Conservation (phyloP, 2,888 invertebrate genomes). For the Drosophila kanekoi region DNA sequence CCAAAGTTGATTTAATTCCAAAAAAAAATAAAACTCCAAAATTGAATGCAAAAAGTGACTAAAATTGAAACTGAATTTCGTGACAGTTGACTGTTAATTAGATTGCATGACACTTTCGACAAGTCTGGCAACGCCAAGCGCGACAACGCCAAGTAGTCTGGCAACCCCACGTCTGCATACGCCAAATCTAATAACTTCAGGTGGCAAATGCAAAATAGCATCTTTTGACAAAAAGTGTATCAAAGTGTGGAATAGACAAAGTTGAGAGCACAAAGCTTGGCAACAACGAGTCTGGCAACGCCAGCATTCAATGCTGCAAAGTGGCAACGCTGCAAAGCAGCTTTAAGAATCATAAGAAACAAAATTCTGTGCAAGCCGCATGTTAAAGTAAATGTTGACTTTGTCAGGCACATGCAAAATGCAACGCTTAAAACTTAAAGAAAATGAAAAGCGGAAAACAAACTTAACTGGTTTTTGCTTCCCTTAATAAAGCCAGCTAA, state of each 20-base stretch:
- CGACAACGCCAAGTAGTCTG: background rate
- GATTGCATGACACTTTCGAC: background rate
- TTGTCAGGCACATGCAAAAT: background rate
- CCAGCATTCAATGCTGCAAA: too few species aligned
- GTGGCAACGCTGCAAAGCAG: constrained; percentile 2
- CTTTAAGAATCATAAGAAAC: too few species aligned
- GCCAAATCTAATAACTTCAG: too few species aligned
- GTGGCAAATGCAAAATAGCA: too few species aligned
- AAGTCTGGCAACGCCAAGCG: background rate
- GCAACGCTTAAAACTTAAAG: too few species aligned
- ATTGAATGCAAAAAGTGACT: constrained; percentile 6
- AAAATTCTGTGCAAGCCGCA: background rate
- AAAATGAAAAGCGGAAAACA: too few species aligned
- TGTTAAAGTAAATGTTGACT: background rate
- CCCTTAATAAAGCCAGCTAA: too few species aligned
- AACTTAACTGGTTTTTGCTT: too few species aligned
- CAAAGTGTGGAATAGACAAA: too few species aligned
- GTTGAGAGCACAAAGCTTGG: too few species aligned
- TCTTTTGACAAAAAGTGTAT: too few species aligned
- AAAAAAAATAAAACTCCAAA: constrained; percentile 1
- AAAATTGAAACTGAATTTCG: constrained; percentile 5
- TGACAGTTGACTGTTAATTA: background rate
- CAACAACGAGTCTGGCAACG: background rate
- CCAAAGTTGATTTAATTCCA: constrained; percentile 7
- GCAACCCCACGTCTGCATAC: too few species aligned